Conservation (phyloP, 2,113 vertebrate genomes). For the Aphyosemion australe region DNA sequence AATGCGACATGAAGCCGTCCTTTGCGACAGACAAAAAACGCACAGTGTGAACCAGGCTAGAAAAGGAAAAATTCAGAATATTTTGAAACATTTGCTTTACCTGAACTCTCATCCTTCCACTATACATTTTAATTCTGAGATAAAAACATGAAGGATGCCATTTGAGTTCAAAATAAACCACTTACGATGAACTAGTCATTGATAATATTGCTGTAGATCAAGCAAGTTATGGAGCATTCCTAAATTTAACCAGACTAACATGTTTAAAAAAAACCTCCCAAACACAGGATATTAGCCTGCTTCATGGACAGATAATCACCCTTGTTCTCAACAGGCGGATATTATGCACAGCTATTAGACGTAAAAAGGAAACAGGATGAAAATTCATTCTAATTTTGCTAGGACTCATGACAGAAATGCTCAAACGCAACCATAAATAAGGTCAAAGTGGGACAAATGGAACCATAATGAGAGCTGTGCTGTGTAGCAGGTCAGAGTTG, state of each 20-base stretch:
- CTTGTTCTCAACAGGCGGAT: neutral
- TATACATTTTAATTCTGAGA: neutral
- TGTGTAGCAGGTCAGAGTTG: neutral
- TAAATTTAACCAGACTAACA: conserved; percentile 15
- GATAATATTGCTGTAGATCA: neutral
- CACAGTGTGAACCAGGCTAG: too few relatives aligned
- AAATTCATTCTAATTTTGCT: neutral
- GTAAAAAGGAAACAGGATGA: conserved; percentile 22
- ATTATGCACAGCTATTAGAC: neutral
- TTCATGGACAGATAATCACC: neutral
- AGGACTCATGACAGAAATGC: neutral
- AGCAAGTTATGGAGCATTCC: neutral
- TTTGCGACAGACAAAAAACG: too few relatives aligned
- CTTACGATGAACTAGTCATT: neutral
- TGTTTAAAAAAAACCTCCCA: neutral
- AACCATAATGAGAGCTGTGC: neutral
- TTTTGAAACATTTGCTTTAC: neutral
- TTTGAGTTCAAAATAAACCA: conserved; percentile 7
- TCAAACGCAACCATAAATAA: neutral
- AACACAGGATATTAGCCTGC: neutral
- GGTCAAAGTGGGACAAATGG: neutral
- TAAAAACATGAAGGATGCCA: neutral
- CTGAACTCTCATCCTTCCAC: neutral
- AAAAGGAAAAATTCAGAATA: neutral
- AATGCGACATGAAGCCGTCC: too few relatives aligned